Evolutionary conservation across 2,797 vertebrate genomes (phyloP).

Genomic region (Poecile montanus): DNA sequence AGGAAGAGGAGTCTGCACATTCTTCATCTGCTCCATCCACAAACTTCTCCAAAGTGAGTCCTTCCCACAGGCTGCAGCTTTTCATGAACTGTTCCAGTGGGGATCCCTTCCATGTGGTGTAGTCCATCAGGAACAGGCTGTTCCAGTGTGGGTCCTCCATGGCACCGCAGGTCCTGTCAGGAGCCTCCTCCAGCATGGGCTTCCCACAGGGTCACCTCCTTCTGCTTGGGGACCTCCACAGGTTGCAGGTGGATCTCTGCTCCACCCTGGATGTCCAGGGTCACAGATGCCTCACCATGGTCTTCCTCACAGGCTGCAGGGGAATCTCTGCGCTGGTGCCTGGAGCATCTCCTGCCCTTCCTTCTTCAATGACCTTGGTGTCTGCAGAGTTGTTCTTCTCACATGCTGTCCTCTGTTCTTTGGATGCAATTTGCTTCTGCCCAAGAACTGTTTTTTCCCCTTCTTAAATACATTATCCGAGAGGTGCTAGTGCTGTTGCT

Average conservation of each 20-base stretch:
- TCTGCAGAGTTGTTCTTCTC: neutral
- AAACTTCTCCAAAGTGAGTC: neutral
- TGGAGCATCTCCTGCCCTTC: neutral
- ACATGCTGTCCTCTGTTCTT: neutral
- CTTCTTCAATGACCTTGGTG: neutral
- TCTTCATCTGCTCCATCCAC: neutral
- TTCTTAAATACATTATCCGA: neutral
- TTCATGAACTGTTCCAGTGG: neutral
- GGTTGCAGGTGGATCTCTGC: neutral
- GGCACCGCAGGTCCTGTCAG: neutral
- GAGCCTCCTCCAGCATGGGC: neutral
- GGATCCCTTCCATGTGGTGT: neutral
- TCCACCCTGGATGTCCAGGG: neutral
- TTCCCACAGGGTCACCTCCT: neutral
- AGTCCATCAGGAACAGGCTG: neutral
- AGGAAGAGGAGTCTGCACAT: neutral
- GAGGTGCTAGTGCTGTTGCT: neutral
- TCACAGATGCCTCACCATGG: neutral
- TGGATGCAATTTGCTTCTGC: neutral
- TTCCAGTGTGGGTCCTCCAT: neutral
- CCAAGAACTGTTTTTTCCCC: neutral
- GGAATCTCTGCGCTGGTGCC: neutral
- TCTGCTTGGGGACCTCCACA: neutral
- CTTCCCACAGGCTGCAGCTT: neutral
- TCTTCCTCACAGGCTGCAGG: neutral